Base-by-base conservation (phyloP, 1,140 invertebrate genomes). In the Hesperophylax magnus region DNA sequence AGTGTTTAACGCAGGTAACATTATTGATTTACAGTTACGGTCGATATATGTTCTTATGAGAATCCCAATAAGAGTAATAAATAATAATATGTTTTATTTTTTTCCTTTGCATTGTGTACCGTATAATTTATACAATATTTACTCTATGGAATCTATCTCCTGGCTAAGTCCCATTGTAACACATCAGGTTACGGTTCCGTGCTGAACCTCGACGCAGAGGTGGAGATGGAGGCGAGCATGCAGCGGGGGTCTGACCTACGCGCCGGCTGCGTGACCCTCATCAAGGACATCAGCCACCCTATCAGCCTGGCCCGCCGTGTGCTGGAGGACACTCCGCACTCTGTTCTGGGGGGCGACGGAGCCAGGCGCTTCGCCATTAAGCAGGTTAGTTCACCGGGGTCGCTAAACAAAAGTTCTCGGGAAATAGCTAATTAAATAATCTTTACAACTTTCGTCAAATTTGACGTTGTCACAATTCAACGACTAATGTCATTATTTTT, bases 181-280 rank as follows among this genome's bases (percentile, higher is more conserved):
- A 47, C 6, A 47, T 47, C 39, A 91, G 91, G 91, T 27, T 91
- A 90, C 86, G 91, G 91, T n/a, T 89, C 90, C 15, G 89, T 91
- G 5, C 85, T 91, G 22, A 92, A 89, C 83, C 69, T 90, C 39
- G 86, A 88, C 22, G 94, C 93, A n/a, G 90, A 93, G 84, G 92
- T 96, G 0, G 94, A 96, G 89, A 95, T 96, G 94, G 95, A 96
- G 90, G 95, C 96, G 0, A 91, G 94, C 72, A 93, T 96, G 58
- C 94, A 95, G 92, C 91, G 94, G 85, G 95, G 95, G 9, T 87
- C 85, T 24, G 87, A 91, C 77, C 87, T 94, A 3, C 87, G 91
- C 85, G 91, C 91, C 80, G 93, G 93, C 80, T 91, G 89, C 39
- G 90, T 92, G 14, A 93, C 93, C 6, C 90, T 93, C 52, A 89